phyloP scores from a whole-genome alignment of 2,888 invertebrate species.

The Tribolium freemani region DNA sequence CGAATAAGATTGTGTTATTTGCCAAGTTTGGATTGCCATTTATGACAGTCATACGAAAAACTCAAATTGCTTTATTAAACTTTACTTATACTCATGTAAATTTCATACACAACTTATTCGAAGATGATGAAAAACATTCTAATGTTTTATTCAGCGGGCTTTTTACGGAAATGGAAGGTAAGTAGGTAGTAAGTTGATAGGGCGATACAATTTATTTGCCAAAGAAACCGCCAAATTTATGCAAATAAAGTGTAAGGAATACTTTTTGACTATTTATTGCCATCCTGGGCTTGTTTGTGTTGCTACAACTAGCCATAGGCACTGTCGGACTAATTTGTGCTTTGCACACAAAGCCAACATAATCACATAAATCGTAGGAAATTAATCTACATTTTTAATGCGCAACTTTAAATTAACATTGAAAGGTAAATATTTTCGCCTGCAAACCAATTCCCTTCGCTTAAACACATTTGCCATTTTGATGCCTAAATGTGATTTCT shows the following conservation, averaged over 20 bases:
- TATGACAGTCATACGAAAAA: background rate
- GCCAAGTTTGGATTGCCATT: background rate
- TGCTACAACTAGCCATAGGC: background rate
- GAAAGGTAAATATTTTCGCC: background rate
- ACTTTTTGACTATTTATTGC: too few species aligned
- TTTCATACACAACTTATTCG: too few species aligned
- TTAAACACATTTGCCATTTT: slow-evolving; percentile 37
- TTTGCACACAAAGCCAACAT: background rate
- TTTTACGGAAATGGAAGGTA: background rate
- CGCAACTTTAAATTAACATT: background rate
- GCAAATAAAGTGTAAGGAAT: background rate
- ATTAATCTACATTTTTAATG: background rate
- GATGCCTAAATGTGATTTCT: slow-evolving; percentile 45
- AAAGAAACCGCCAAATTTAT: background rate
- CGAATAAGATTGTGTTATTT: background rate
- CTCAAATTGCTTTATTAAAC: too few species aligned
- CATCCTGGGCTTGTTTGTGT: background rate
- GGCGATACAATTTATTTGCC: background rate
- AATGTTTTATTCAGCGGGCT: background rate
- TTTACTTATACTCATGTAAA: too few species aligned
- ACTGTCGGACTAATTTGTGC: background rate
- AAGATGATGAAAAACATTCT: background rate
- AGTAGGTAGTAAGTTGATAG: background rate
- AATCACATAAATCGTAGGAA: background rate
- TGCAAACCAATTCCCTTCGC: background rate